Percentiles rank a stretch among this genome's conserved stretches.
Conservation (phyloP, 2,797 vertebrate species). For the Syndactyla subalaris region DNA sequence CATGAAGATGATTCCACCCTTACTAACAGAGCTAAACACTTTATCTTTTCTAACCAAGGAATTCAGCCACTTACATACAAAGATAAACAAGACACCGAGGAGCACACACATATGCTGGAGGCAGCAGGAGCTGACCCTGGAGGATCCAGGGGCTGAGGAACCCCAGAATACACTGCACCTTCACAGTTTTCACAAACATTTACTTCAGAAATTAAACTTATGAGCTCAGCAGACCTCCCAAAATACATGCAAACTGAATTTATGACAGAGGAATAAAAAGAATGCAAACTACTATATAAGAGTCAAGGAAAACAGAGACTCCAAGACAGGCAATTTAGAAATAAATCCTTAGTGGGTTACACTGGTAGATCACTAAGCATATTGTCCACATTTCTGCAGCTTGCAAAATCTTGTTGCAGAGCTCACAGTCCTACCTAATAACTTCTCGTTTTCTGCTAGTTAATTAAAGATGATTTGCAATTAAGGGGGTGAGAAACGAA, state of each 20-base stretch:
- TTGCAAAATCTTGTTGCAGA: not conserved
- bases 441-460: not conserved
- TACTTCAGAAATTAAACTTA: not conserved
- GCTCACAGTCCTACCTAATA: not conserved
- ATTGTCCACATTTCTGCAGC: not conserved
- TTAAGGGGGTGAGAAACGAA: not conserved
- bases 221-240: not conserved
- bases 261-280: not conserved
- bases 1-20: not conserved
- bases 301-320: not conserved
- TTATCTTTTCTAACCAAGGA: not conserved
- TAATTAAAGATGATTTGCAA: not conserved
- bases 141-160: not conserved
- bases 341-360: not conserved
- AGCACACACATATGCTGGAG: not conserved
- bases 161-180: not conserved
- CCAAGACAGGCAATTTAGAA: not conserved
- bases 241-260: not conserved
- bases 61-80: not conserved
- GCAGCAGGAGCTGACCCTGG: not conserved
- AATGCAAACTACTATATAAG: not conserved
- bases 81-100: slow-evolving; percentile 27
- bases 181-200: not conserved
- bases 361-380: not conserved
- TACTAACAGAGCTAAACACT: not conserved